These are phyloP conservation scores for Nasonovia ribisnigri DNA, from an alignment of 2,888 invertebrate species.

Conservation along the genomic window DNA sequence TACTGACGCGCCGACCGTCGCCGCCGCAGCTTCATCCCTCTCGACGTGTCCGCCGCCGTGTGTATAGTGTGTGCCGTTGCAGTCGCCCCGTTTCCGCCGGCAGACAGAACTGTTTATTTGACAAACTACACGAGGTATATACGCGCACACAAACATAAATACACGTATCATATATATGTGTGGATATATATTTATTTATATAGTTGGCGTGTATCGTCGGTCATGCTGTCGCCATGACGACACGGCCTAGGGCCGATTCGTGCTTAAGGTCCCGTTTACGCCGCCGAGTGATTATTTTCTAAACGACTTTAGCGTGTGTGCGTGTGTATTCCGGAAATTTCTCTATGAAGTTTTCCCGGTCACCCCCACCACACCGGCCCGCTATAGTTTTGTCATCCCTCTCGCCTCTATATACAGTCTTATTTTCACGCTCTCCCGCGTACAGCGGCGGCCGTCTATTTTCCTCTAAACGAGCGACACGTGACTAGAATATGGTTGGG, in stretches of 20 bases:
- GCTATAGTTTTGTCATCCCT: not conserved
- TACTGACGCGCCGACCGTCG: constrained; percentile 2
- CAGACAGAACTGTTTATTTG: constrained; percentile 56
- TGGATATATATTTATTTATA: not conserved
- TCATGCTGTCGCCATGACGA: constrained; percentile 51
- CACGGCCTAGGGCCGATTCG: constrained; percentile 29
- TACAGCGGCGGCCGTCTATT: constrained; percentile 1
- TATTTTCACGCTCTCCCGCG: constrained; percentile 24
- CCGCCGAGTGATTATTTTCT: constrained; percentile 55
- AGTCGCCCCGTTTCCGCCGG: constrained; percentile 44
- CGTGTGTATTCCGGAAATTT: constrained; percentile 24
- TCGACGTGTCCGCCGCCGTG: not conserved
- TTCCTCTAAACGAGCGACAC: constrained; percentile 59
- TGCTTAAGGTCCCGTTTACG: not conserved
- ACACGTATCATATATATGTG: no score
- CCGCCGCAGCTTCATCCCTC: constrained; percentile 3
- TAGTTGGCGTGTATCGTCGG: constrained; percentile 12
- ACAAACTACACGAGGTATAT: constrained; percentile 32
- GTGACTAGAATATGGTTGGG: constrained; percentile 47
- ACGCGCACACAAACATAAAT: not conserved
- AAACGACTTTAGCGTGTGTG: constrained; percentile 50
- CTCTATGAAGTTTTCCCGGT: constrained; percentile 10
- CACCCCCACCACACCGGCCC: not conserved
- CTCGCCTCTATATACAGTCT: not conserved
- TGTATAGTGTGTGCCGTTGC: not conserved